Evolutionary conservation across 1,140 invertebrate genomes (phyloP), one percentile per base, ranked within the genome.

Genomic region (Sinonovacula constricta): DNA sequence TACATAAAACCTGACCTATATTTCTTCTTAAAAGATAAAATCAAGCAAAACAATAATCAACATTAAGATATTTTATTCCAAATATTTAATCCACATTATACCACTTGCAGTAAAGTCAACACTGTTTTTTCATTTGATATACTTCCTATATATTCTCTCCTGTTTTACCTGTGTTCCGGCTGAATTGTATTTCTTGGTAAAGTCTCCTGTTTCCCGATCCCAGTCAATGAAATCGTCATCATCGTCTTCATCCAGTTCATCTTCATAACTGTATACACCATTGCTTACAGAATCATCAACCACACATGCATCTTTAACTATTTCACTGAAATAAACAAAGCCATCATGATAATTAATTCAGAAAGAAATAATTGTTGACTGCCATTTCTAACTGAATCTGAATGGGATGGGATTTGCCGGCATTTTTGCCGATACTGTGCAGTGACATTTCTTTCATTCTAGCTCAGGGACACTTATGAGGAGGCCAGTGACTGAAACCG

Each of bases 111-210:
- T 24, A 3, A 30, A 24, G 15, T 30, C 26, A 59, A 30, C 15
- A 71, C 3, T 26, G n/a, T 59, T 57, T 12, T 3, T 2, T 45
- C 2, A 15, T 33, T 70, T 56, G 10, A 3, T 5, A 24, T 12
- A 36, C 31, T 56, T n/a, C 14, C 3, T 57, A 72, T 10, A 51
- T 28, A 59, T 26, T 56, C 2, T 24, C 54, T 22, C 34, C 30
- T 26, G 39, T 45, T 34, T 59, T 49, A 10, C 65, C 33, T 14
- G 15, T 28, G 18, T 45, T 39, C n/a, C n/a, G 3, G 53, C 34
- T 34, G 90, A 81, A 78, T 88, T 88, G 14, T 88, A 83, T 53
- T 85, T 88, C 78, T 91, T 91, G 2, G 89, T 91, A 39, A 91
- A 88, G 79, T 90, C 88, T 85, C 82, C 79, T n/a, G 67, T 68